Percentiles rank a stretch among this genome's conserved stretches.
These are phyloP conservation scores for Ciconia maguari DNA, from an alignment of 2,113 vertebrate genomes.

Conservation along the genomic window DNA sequence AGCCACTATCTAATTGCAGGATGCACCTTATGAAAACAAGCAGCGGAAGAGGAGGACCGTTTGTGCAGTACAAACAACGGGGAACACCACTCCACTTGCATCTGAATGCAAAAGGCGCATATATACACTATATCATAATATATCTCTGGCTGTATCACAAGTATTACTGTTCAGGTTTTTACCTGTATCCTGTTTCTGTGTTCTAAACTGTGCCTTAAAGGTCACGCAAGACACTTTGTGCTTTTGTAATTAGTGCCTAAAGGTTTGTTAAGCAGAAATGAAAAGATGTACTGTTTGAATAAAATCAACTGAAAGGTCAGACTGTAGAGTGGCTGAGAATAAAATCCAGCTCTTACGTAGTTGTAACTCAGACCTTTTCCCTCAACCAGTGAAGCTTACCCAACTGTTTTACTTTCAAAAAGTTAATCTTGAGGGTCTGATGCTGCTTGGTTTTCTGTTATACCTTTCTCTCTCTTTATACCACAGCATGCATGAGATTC, in stretches of 20 bases:
- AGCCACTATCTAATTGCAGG: neutral
- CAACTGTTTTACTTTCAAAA: neutral
- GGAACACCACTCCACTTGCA: neutral
- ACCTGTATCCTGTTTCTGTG: neutral
- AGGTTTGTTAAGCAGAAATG: neutral
- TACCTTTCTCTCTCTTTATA: neutral
- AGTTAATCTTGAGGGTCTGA: neutral
- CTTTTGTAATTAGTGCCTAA: neutral
- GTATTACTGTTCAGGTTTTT: neutral
- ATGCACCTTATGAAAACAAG: neutral
- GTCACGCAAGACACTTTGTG: neutral
- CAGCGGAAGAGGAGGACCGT: neutral
- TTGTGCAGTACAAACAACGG: neutral
- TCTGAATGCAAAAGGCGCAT: neutral
- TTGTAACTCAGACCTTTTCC: neutral
- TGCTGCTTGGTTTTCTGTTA: neutral
- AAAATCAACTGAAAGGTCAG: neutral
- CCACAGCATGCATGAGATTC: accelerated
- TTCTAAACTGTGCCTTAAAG: neutral
- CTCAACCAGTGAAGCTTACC: neutral
- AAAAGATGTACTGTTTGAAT: neutral
- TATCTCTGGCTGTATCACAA: neutral
- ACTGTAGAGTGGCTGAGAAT: neutral
- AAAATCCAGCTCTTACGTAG: neutral
- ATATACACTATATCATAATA: accelerated